phyloP scores from a whole-genome alignment of 2,797 vertebrate genomes.

The Channa striata region DNA sequence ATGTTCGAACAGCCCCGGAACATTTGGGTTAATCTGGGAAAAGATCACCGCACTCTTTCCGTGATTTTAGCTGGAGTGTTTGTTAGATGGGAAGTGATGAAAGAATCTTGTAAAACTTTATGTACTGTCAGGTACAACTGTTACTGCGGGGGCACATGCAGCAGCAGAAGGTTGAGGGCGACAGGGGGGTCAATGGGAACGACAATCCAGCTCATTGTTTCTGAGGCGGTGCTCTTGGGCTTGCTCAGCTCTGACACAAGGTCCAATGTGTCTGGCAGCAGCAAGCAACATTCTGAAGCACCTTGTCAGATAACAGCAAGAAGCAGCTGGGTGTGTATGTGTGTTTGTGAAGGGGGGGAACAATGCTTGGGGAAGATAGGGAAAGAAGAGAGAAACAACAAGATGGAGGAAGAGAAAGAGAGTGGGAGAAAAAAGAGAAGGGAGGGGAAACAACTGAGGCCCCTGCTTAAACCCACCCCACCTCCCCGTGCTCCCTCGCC shows the following conservation, averaged over 20 bases:
- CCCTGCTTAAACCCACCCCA: constrained; percentile 20
- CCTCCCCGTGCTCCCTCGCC: background rate
- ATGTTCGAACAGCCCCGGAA: no score
- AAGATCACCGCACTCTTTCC: no score
- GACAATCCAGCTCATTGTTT: constrained; percentile 64
- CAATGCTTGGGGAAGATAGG: constrained; percentile 68
- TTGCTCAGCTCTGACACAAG: constrained; percentile 82
- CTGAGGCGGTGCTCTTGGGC: constrained; percentile 64
- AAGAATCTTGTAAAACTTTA: background rate
- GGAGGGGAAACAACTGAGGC: constrained; percentile 52
- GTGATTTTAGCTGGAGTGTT: no score
- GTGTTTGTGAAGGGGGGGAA: constrained; percentile 53
- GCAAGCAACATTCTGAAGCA: constrained; percentile 88
- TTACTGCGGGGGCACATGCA: constrained; percentile 5
- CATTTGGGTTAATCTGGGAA: no score
- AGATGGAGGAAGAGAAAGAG: constrained; percentile 31
- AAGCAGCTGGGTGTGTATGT: constrained; percentile 68
- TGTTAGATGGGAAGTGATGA: no score
- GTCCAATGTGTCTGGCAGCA: constrained; percentile 87
- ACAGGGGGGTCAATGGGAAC: constrained; percentile 12
- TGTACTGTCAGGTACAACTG: constrained; percentile 31
- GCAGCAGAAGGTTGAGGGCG: background rate
- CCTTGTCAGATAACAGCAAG: constrained; percentile 84
- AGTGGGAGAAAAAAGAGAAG: background rate
- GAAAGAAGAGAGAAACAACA: constrained; percentile 45